Percentiles rank a stretch among this genome's conserved stretches.
Conservation (phyloP, 2,888 invertebrate species). For the Ochropacha duplaris region DNA sequence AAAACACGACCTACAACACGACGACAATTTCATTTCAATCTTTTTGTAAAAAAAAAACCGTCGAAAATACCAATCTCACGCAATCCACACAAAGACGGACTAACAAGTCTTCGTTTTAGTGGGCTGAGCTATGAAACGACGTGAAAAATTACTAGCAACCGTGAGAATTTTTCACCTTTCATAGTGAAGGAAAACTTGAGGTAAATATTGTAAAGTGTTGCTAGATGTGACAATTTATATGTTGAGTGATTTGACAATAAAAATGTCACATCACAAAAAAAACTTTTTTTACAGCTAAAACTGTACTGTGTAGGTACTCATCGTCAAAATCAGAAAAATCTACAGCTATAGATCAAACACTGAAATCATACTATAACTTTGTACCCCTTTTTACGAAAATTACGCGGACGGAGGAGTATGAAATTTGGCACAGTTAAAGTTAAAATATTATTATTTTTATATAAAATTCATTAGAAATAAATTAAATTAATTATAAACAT, state of each 20-base stretch:
- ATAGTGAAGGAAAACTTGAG: conserved; percentile 20
- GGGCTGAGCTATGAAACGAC: conserved; percentile 19
- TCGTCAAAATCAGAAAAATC: too few relatives aligned
- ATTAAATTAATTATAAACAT: too few relatives aligned
- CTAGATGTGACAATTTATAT: conserved; percentile 10
- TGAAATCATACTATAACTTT: too few relatives aligned
- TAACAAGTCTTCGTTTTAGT: conserved; percentile 23
- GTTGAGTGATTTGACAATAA: neutral
- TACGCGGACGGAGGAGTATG: too few relatives aligned
- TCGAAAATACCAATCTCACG: neutral
- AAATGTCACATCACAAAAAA: neutral
- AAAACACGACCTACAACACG: neutral
- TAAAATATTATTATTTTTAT: too few relatives aligned
- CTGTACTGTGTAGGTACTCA: too few relatives aligned
- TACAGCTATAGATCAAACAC: too few relatives aligned
- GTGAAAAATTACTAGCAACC: conserved; percentile 49
- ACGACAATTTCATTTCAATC: neutral
- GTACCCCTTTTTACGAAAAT: too few relatives aligned
- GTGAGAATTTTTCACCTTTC: conserved; percentile 49
- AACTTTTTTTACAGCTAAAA: too few relatives aligned
- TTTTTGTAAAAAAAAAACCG: neutral
- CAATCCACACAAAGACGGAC: conserved; percentile 7
- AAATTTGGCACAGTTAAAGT: too few relatives aligned
- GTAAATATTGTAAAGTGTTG: neutral
- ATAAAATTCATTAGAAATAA: too few relatives aligned